These are phyloP conservation scores for Sthenelais limicola DNA, from an alignment of 2,888 invertebrate species.

Conservation along the genomic window DNA sequence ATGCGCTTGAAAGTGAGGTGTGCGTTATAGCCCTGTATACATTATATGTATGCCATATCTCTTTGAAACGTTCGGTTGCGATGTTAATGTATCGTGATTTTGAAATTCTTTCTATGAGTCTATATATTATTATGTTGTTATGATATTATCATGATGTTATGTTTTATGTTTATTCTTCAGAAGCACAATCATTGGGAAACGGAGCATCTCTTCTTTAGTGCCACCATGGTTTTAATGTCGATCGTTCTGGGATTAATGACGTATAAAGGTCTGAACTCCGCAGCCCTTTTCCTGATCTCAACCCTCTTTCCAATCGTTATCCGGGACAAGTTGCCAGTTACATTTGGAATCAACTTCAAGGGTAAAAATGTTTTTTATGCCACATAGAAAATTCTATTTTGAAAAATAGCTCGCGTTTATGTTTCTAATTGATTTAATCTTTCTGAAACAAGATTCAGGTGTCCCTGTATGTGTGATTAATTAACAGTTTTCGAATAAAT, in stretches of 20 bases:
- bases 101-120: not conserved
- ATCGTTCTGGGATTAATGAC: constrained; percentile 76
- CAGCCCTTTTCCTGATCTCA: constrained; percentile 75
- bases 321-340: constrained; percentile 72
- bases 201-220: constrained; percentile 72
- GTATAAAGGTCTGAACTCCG: constrained; percentile 78
- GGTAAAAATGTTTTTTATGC: no score
- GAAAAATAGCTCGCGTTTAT: no score
- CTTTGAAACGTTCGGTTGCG: no score
- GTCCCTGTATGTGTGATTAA: no score
- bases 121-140: not conserved
- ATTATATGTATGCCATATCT: no score
- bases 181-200: constrained; percentile 56
- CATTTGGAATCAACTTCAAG: constrained; percentile 34
- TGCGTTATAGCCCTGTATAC: no score
- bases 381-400: no score
- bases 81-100: not conserved
- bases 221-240: constrained; percentile 76
- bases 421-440: no score
- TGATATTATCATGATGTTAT: not conserved
- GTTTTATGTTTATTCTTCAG: constrained; percentile 11
- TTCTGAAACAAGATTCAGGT: no score
- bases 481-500: no score
- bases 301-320: constrained; percentile 76
- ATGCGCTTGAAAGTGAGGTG: no score